Base-by-base conservation (phyloP, 2,113 vertebrate species). In the Prietella phreatophila region DNA sequence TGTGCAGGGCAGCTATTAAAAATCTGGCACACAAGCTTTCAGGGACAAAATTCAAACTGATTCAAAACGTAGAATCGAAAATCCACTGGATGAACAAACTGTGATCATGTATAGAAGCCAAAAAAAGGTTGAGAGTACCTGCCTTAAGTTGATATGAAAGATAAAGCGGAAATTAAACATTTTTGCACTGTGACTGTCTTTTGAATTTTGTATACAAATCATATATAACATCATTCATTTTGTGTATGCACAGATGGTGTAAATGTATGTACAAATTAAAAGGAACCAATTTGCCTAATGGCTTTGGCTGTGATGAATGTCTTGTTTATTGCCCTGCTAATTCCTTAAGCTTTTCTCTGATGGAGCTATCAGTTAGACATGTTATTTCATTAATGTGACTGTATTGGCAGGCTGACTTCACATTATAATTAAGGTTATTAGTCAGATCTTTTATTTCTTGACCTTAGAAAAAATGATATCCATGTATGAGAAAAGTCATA, bases 151-250 rank as follows among this genome's bases (percentile, higher is more conserved):
- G 71, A 50, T 20, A 55, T 55, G 10, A 39, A 55, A 33, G 15
- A 27, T 83, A 22, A 82, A 83, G 1, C 47, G 10, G 13, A 39
- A 11, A 36, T 60, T 60, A 47, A 83, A 63, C 4, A 27, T 63
- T 83, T 60, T 63, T 67, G 15, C 30, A 60, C 22, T 42, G 25
- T 79, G 33, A 17, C 53, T 73, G 20, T 42, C 30, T 47, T 75
- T 76, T 85, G 15, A 55, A n/a, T 4, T 85, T 65, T 86, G 15
- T 79, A 50, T 50, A 78, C 8, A 85, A 85, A 85, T 80, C 15
- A 4, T 15, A 5, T 27, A 78, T 42, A 75, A 39, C 39, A 27
- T 56, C 4, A 58, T 58, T 17, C 36, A 58, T 56, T 33, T 56
- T 58, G n/a, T 56, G 17, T 81, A 30, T 58, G 76, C 27, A 79